These are phyloP conservation scores for Dinocampus coccinellae DNA, from an alignment of 2,888 invertebrate genomes.

Conservation along the genomic window DNA sequence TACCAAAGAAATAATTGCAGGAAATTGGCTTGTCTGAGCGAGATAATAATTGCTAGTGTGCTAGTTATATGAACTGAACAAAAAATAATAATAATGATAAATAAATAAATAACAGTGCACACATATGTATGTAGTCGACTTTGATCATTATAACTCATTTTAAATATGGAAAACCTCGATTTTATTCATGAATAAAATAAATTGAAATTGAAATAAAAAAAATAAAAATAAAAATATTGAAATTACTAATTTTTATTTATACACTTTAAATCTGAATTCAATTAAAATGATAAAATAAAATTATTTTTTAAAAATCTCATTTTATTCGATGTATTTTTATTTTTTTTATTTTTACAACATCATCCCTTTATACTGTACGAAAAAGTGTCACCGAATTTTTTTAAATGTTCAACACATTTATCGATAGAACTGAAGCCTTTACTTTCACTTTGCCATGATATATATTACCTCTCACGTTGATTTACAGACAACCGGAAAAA, in stretches of 20 bases:
- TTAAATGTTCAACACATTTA: constrained; percentile 26
- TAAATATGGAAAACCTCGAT: neutral
- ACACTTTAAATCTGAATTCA: no score
- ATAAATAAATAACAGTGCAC: neutral
- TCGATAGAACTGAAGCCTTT: constrained; percentile 10
- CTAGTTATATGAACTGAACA: constrained; percentile 4
- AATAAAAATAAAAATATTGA: no score
- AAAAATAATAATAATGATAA: no score
- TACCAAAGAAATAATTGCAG: constrained; percentile 25
- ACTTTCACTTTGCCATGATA: constrained; percentile 16
- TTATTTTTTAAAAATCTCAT: no score
- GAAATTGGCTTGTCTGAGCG: constrained; percentile 17
- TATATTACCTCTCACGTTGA: neutral
- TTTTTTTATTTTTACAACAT: neutral
- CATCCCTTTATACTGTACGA: neutral
- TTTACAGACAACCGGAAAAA: constrained; percentile 18
- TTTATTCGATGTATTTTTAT: no score
- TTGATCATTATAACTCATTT: constrained; percentile 9
- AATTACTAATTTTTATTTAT: no score
- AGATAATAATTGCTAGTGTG: constrained; percentile 12
- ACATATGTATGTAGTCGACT: neutral
- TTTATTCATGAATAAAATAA: constrained; percentile 1
- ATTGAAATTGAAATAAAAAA: no score
- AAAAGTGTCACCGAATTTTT: constrained; percentile 41
- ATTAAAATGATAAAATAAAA: no score